Base-by-base conservation (phyloP, 2,888 invertebrate genomes). In the Thelaira solivaga region DNA sequence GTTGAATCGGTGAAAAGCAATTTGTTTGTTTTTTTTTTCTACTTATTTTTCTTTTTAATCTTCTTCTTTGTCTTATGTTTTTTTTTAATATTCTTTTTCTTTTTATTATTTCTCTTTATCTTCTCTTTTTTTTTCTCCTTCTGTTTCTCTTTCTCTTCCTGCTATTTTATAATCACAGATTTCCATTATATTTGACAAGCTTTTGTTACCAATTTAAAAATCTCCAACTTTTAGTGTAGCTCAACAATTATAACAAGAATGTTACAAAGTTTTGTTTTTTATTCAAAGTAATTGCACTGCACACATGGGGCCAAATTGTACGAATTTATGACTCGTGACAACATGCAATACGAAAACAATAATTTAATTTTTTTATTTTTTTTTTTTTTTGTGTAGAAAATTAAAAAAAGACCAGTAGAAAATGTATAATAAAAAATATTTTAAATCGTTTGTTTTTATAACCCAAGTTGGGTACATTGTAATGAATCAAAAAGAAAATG, bases 301-400 rank as follows among this genome's bases (percentile, higher is more conserved):
- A 59, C n/a, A n/a, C 64, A 64, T 78, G 59, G 65, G 68, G 68
- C 74, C 59, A 64, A 65, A 64, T 64, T 39, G 55, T 57, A 49
- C 13, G 64, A 53, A 69, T 74, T 78, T 78, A 78, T 78, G 78
- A 74, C 69, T 78, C 78, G 78, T 74, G 69, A 74, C 78, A 78
- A 78, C 78, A 78, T 74, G 78, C 78, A 71, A 78, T 61, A 61
- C 22, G 47, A 74, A 69, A 51, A 55, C 29, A 26, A 71, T 36
- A 51, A 65, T 51, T 13, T 22, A 39, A 18, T 53, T 41, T 51
- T 51, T 41, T 13, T 34, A 5, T 29, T 10, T 24, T 47, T 24
- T 16, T n/a, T 22, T 22, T 22, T 45, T 43, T 29, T 45, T 59
- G 7, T n/a, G 4, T 13, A 36, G 31, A 20, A 41, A 26, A 13